These are phyloP conservation scores for Ciconia stormi DNA, from an alignment of 2,113 vertebrate genomes.

Conservation along the genomic window DNA sequence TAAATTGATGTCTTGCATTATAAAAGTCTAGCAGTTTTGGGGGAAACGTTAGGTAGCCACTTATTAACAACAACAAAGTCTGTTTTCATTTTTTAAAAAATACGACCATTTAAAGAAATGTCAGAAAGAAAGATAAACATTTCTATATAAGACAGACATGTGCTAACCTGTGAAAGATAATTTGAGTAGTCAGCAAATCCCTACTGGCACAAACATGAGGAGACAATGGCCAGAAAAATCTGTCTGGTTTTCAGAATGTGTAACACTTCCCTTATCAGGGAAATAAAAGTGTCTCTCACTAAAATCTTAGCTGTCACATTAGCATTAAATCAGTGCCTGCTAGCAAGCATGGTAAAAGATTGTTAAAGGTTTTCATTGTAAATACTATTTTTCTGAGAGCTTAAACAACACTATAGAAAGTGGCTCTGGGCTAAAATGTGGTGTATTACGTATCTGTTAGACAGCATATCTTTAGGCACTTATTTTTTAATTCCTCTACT, in stretches of 20 bases:
- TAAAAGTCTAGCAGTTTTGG: background rate
- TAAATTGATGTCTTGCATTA: background rate
- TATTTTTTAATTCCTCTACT: constrained; percentile 23
- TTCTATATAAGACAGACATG: background rate
- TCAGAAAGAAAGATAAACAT: background rate
- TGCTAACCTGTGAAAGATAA: constrained; percentile 29
- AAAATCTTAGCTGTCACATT: constrained; percentile 28
- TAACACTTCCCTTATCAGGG: constrained; percentile 14
- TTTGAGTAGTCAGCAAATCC: constrained; percentile 46
- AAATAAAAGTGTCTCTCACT: constrained; percentile 54
- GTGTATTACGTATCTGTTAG: background rate
- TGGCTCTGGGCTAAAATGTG: background rate
- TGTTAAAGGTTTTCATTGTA: constrained; percentile 18
- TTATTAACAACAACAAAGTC: background rate
- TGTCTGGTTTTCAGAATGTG: constrained; percentile 3
- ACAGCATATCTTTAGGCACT: background rate
- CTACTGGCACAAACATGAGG: background rate
- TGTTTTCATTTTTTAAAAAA: background rate
- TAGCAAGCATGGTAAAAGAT: background rate
- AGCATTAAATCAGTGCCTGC: constrained; percentile 7
- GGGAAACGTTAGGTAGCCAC: background rate
- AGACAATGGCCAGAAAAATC: constrained; percentile 51
- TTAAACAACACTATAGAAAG: constrained; percentile 17
- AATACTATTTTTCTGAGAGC: constrained; percentile 3
- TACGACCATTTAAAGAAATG: background rate